Conservation (phyloP, 35 echinoderm and acorn worm species). For the Diadema setosum region DNA sequence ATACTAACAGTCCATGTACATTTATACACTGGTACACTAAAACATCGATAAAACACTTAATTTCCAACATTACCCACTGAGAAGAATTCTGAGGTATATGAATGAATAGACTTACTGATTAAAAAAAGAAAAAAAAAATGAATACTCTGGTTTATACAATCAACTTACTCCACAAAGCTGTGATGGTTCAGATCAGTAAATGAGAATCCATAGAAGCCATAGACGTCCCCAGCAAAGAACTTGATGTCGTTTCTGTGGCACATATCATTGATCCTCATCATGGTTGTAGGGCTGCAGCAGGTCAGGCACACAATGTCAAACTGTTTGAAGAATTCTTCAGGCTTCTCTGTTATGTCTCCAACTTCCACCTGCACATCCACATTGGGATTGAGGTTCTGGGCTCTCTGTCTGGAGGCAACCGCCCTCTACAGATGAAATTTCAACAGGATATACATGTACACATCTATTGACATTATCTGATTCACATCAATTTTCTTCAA, state of each 20-base stretch:
- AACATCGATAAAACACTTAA: too few species aligned
- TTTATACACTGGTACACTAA: too few species aligned
- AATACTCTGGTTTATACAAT: too few species aligned
- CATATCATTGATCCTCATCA: conserved; percentile 77
- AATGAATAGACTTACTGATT: too few species aligned
- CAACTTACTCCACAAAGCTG: conserved; percentile 96
- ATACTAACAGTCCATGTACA: too few species aligned
- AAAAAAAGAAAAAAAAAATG: too few species aligned
- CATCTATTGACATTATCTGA: too few species aligned
- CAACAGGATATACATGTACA: too few species aligned
- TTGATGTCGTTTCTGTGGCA: conserved; percentile 83
- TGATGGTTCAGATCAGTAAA: conserved; percentile 91
- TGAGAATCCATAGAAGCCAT: conserved; percentile 84
- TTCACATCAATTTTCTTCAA: too few species aligned
- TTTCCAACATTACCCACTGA: too few species aligned
- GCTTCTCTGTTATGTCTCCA: conserved; percentile 51
- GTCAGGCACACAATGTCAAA: conserved; percentile 96
- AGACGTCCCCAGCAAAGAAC: conserved; percentile 91
- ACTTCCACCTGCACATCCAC: conserved; percentile 61
- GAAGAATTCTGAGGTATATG: too few species aligned
- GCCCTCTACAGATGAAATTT: conserved; percentile 57
- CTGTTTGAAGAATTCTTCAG: conserved; percentile 78
- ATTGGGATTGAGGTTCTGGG: conserved; percentile 96
- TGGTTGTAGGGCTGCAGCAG: conserved; percentile 65
- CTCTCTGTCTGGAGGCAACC: conserved; percentile 64